These are phyloP conservation scores for Diarsia mendica DNA, from an alignment of 2,888 invertebrate genomes.

Conservation along the genomic window DNA sequence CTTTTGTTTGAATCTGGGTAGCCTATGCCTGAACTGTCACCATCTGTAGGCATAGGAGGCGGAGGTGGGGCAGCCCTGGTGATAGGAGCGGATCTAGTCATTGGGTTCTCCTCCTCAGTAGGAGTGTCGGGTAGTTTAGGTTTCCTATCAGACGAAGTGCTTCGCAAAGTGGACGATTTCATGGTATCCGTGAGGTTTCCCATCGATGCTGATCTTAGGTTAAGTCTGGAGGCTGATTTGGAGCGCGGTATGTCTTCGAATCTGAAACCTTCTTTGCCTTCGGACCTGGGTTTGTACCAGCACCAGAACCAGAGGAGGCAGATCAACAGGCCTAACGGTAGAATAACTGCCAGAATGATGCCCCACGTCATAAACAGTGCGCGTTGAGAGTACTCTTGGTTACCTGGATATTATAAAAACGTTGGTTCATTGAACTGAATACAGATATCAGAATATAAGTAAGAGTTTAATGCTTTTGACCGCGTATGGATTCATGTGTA, in stretches of 20 bases:
- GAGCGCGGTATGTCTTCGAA: conserved; percentile 90
- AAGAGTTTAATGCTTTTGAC: background rate
- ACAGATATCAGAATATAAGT: background rate
- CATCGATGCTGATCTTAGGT: conserved; percentile 89
- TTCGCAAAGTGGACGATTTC: conserved; percentile 84
- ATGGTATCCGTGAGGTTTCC: conserved; percentile 88
- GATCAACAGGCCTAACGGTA: conserved; percentile 92
- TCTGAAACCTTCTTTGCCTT: conserved; percentile 90
- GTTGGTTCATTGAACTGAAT: conserved; percentile 46
- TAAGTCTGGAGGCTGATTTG: conserved; percentile 90
- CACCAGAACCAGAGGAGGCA: conserved; percentile 92
- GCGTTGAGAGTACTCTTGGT: conserved; percentile 93
- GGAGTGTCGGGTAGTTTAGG: conserved; percentile 82
- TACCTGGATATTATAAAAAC: conserved; percentile 87
- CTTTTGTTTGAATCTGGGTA: conserved; percentile 88
- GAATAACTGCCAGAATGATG: conserved; percentile 93
- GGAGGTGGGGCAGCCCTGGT: conserved; percentile 75
- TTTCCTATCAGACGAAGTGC: conserved; percentile 81
- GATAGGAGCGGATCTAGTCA: conserved; percentile 68
- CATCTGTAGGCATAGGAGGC: conserved; percentile 80
- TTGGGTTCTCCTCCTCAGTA: conserved; percentile 81
- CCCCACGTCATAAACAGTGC: conserved; percentile 94
- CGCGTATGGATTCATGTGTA: background rate
- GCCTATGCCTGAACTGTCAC: conserved; percentile 89
- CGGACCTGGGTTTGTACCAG: conserved; percentile 90